Evolutionary conservation across 2,797 vertebrate species (phyloP).

Genomic region (Hemitrygon akajei): DNA sequence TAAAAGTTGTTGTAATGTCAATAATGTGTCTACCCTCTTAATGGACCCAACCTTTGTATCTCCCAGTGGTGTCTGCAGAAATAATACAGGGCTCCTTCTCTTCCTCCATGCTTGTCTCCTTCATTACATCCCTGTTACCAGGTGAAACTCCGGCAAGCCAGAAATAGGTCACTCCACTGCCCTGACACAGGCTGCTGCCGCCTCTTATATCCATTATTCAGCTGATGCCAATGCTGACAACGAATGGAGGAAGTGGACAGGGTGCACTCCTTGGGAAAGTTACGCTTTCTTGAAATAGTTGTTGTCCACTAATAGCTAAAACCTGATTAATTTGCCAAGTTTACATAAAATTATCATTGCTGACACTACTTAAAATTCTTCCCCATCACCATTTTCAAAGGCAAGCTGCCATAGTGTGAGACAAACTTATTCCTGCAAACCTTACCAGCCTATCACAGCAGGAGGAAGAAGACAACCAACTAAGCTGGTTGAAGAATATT

Average conservation of each 20-base stretch:
- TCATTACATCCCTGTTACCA: not conserved
- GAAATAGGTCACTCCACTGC: conserved; percentile 6
- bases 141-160: not conserved
- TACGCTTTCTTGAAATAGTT: not conserved
- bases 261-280: not conserved
- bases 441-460: not conserved
- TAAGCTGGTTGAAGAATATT: not conserved
- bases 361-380: not conserved
- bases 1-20: not conserved
- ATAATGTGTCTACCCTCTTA: not conserved
- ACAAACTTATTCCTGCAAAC: not conserved
- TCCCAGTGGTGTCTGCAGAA: not conserved
- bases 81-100: not conserved
- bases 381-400: not conserved
- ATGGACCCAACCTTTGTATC: not conserved
- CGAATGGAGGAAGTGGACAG: too few relatives aligned
- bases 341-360: not conserved
- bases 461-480: not conserved
- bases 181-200: not conserved
- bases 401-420: not conserved
- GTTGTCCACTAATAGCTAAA: too few relatives aligned
- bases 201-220: not conserved
- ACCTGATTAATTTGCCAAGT: not conserved
- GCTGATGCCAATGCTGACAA: not conserved
- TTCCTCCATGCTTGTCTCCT: not conserved